Evolutionary conservation across 1,140 invertebrate genomes (phyloP).

Genomic region (Mamestra configurata): DNA sequence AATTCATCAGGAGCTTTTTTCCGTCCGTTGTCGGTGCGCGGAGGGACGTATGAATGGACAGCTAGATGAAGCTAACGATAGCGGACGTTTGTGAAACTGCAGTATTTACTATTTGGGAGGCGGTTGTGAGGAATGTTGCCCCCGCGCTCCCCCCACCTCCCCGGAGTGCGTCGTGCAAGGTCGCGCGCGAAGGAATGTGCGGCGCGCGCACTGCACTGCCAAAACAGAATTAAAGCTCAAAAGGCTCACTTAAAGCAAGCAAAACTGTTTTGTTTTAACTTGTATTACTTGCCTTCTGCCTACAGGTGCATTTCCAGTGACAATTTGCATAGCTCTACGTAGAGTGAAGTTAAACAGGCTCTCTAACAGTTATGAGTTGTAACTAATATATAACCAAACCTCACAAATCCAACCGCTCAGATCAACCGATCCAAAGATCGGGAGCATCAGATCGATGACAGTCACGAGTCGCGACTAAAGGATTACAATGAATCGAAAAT

Average conservation of each 20-base stretch:
- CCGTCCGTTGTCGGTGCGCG: conserved; percentile 53
- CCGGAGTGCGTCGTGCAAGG: conserved; percentile 55
- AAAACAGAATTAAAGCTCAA: conserved; percentile 5
- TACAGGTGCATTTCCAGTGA: too few species aligned
- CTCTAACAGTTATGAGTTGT: too few species aligned
- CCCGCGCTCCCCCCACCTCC: not conserved
- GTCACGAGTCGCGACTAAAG: not conserved
- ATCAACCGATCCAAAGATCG: not conserved
- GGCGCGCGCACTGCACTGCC: conserved; percentile 5
- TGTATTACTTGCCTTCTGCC: too few species aligned
- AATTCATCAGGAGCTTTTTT: conserved; percentile 65
- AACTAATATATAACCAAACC: too few species aligned
- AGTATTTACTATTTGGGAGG: conserved; percentile 46
- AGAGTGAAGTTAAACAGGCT: too few species aligned
- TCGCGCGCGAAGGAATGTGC: conserved; percentile 55
- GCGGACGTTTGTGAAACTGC: conserved; percentile 19
- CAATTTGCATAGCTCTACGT: too few species aligned
- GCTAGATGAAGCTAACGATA: conserved; percentile 51
- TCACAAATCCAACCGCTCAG: too few species aligned
- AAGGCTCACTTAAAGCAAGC: not conserved
- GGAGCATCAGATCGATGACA: not conserved
- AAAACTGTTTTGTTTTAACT: too few species aligned
- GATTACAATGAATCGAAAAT: conserved; percentile 20
- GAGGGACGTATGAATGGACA: conserved; percentile 68
- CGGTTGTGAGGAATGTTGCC: conserved; percentile 55